Base-by-base conservation (phyloP, 2,797 vertebrate genomes). In the Podargus strigoides region DNA sequence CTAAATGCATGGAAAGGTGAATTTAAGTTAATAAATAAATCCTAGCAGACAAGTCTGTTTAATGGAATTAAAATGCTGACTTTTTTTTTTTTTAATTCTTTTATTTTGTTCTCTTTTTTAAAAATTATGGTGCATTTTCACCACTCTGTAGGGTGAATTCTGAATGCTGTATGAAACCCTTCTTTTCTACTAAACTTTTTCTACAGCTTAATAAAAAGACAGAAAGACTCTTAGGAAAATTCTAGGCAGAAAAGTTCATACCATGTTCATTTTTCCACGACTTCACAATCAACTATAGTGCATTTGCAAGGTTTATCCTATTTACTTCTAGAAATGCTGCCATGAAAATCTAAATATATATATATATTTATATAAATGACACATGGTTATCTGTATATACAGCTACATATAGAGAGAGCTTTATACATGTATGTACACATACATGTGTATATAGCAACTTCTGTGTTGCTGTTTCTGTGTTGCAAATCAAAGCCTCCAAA, bases 1-100 rank as follows among this genome's bases (percentile, higher is more conserved):
- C 99, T 99, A 80, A 78, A 78, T 22, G 55, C 32, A 91, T 12
- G 90, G 68, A 90, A 76, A 92, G 2, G n/a, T 27, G n/a, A 80
- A 62, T n/a, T 66, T 22, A 53, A 93, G 60, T 58, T 95, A 77
- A 96, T 21, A 64, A 94, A 88, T 47, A 53, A 74, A 84, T 24
- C 24, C 55, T 17, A 36, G 53, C 55, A 91, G 49, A 47, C 23
- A 39, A 30, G 10, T 41, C 63, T 81, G 64, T 50, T 32, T 20
- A 72, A 62, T 19, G 39, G 14, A n/a, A 80, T 16, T 63, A 36
- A 75, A 62, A 42, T 6, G 11, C 6, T 69, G 47, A 17, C 20
- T 4, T 30, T n/a, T 49, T 58, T 79, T 23, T 14, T 24, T 19
- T 30, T 15, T 6, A 16, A 10, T 52, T 52, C 18, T 28, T 5